Evolutionary conservation across 2,888 invertebrate genomes (phyloP).

Genomic region (Ernsta delagoae): DNA sequence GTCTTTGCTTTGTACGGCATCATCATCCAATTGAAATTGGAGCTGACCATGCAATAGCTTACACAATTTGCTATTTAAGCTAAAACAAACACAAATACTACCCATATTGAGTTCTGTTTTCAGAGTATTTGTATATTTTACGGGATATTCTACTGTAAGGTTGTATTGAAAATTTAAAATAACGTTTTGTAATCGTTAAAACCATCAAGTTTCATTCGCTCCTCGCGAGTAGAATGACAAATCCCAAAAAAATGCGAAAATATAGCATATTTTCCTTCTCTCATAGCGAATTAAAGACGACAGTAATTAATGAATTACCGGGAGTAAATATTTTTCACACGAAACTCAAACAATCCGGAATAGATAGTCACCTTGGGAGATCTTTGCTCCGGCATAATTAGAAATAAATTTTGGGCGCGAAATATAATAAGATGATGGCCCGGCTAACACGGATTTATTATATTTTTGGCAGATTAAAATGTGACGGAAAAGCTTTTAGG

Average conservation of each 20-base stretch:
- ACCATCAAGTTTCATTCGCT: background rate
- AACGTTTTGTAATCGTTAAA: background rate
- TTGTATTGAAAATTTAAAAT: too few species aligned
- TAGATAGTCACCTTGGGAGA: slow-evolving; percentile 36
- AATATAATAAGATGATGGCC: slow-evolving; percentile 6
- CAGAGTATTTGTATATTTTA: too few species aligned
- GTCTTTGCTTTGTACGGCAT: too few species aligned
- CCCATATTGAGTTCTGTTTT: too few species aligned
- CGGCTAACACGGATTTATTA: slow-evolving; percentile 21
- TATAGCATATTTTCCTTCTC: background rate
- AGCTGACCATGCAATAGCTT: too few species aligned
- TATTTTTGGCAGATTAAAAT: slow-evolving; percentile 16
- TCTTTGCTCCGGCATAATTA: slow-evolving; percentile 23
- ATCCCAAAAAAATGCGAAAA: background rate
- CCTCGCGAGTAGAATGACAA: background rate
- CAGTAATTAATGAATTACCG: slow-evolving; percentile 37
- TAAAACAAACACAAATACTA: too few species aligned
- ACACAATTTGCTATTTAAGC: too few species aligned
- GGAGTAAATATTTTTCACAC: slow-evolving; percentile 28
- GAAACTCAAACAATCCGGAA: slow-evolving; percentile 33
- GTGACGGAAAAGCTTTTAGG: too few species aligned
- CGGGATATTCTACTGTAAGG: too few species aligned
- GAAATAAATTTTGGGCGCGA: slow-evolving; percentile 4
- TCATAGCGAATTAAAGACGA: slow-evolving; percentile 29
- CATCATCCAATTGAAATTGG: too few species aligned